A percentile compares a stretch with the other conserved stretches of the same genome.
These are phyloP conservation scores for Pheosia gnoma DNA, from an alignment of 2,888 invertebrate species.

Conservation along the genomic window DNA sequence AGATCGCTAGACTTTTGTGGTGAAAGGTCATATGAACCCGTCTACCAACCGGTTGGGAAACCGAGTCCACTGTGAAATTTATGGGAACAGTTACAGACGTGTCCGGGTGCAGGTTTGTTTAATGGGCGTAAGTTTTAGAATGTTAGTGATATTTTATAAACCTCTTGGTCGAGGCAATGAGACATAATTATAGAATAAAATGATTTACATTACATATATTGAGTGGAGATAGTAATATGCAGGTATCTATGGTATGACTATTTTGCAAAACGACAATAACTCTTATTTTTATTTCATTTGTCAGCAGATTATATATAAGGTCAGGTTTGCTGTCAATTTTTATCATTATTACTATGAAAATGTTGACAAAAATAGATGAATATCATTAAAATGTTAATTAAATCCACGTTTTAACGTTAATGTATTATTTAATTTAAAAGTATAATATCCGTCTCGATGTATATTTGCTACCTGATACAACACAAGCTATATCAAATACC, in stretches of 20 bases:
- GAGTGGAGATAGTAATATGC: no score
- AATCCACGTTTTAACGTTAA: neutral
- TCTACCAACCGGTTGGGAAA: slow-evolving; percentile 51
- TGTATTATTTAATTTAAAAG: neutral
- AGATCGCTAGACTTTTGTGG: slow-evolving; percentile 73
- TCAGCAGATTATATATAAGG: no score
- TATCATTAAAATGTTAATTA: neutral
- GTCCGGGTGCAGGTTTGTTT: neutral
- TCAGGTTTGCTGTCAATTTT: no score
- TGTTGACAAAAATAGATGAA: neutral
- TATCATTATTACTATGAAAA: neutral
- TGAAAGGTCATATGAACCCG: slow-evolving; percentile 73
- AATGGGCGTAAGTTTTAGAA: neutral
- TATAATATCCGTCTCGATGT: neutral
- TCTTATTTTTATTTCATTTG: no score
- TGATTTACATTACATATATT: no score
- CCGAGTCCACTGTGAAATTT: slow-evolving; percentile 35
- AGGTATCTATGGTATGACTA: no score
- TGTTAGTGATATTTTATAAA: neutral
- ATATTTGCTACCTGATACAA: no score
- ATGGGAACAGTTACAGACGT: slow-evolving; percentile 25
- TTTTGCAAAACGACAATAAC: no score
- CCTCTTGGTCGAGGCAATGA: no score
- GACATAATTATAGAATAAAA: no score
- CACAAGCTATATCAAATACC: no score